phyloP scores from a whole-genome alignment of 2,113 vertebrate genomes.

The Paracanthobrama guichenoti region DNA sequence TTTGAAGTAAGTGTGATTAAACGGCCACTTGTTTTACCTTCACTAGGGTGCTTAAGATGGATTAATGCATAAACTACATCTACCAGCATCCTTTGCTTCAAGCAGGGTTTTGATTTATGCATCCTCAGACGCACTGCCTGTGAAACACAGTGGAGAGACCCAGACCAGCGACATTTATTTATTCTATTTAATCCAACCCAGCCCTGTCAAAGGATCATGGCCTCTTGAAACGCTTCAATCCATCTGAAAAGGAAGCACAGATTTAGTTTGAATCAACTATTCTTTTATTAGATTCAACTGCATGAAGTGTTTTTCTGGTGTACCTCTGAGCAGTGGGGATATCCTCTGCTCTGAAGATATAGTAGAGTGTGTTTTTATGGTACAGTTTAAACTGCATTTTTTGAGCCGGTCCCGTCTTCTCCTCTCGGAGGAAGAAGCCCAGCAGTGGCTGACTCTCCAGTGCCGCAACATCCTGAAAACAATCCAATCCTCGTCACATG shows the following conservation, averaged over 20 bases:
- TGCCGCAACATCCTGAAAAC: conserved; percentile 89
- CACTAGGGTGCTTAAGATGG: conserved; percentile 5
- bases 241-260: conserved; percentile 76
- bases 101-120: conserved; percentile 19
- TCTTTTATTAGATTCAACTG: neutral
- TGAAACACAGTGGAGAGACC: neutral
- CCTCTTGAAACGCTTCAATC: conserved; percentile 93
- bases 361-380: conserved; percentile 93
- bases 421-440: conserved; percentile 87
- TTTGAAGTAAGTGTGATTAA: neutral
- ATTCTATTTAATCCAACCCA: neutral
- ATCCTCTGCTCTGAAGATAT: conserved; percentile 92
- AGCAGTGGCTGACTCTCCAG: conserved; percentile 93
- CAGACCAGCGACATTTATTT: conserved; percentile 17
- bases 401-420: conserved; percentile 75
- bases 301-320: neutral
- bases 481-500: neutral
- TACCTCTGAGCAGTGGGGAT: conserved; percentile 88
- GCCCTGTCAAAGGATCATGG: conserved; percentile 82
- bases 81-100: conserved; percentile 31
- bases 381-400: conserved; percentile 86
- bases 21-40: neutral
- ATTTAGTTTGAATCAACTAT: neutral
- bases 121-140: neutral
- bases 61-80: conserved; percentile 28